Percentiles rank a stretch among this genome's conserved stretches.
Evolutionary conservation across 2,797 vertebrate species (phyloP).

Genomic region (Leucoraja ocellata): DNA sequence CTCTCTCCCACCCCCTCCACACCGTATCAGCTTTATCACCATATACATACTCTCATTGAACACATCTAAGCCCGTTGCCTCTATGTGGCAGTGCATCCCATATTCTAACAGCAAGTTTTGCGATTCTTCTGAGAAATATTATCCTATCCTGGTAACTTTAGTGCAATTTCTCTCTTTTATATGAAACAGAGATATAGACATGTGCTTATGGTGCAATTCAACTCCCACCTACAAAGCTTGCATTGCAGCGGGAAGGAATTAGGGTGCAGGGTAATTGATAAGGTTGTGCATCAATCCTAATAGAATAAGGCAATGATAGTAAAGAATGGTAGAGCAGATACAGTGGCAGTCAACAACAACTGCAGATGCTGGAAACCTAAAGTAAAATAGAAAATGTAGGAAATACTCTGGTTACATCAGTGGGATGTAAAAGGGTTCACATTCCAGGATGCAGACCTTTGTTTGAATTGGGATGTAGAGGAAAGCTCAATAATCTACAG

Average conservation of each 20-base stretch:
- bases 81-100: too few species aligned
- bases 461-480: too few species aligned
- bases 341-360: too few species aligned
- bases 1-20: neutral
- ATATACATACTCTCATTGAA: too few species aligned
- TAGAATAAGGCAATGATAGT: neutral
- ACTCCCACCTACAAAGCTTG: neutral
- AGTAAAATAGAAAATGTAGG: too few species aligned
- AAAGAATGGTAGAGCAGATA: neutral
- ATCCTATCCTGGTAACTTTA: neutral
- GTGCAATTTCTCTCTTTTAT: neutral
- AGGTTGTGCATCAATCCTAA: neutral
- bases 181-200: neutral
- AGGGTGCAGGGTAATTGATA: neutral
- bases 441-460: too few species aligned
- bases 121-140: neutral
- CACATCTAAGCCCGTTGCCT: too few species aligned
- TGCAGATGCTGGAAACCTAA: too few species aligned
- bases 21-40: neutral
- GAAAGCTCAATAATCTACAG: too few species aligned
- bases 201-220: too few species aligned
- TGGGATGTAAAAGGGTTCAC: too few species aligned
- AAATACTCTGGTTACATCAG: too few species aligned
- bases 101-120: neutral
- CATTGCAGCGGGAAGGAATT: neutral